A percentile compares a stretch with the other conserved stretches of the same genome.
These are phyloP conservation scores for Pachycephala philippinensis DNA, from an alignment of 2,113 vertebrate genomes.

Conservation along the genomic window DNA sequence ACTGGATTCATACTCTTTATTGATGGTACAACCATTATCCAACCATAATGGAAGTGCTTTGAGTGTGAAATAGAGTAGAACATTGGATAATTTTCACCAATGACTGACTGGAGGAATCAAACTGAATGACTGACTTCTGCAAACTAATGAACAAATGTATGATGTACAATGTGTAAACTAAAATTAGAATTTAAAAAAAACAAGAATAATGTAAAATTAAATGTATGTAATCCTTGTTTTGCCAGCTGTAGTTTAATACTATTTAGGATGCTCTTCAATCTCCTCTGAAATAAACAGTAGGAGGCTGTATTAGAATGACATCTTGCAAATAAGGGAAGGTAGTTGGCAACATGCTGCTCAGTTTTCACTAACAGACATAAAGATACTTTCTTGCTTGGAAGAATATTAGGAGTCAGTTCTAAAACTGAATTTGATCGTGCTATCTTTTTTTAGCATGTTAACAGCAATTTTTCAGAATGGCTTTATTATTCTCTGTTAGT, in stretches of 20 bases:
- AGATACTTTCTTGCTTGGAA: not conserved
- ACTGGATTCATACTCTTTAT: constrained; percentile 59
- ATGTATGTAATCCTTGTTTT: not conserved
- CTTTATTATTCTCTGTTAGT: not conserved
- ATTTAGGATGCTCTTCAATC: not conserved
- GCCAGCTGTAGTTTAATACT: not conserved
- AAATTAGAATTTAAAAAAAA: not conserved
- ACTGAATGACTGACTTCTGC: not conserved
- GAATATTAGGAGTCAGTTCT: not conserved
- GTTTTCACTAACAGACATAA: not conserved
- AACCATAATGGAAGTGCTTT: constrained; percentile 69
- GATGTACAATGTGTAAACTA: not conserved
- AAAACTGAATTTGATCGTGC: not conserved
- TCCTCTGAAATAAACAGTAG: not conserved
- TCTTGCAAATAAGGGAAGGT: not conserved
- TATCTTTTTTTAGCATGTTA: not conserved
- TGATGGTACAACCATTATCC: constrained; percentile 62
- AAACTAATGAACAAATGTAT: not conserved
- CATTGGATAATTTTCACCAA: constrained; percentile 47
- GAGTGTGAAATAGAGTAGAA: constrained; percentile 65
- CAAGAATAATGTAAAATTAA: not conserved
- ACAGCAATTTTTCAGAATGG: not conserved
- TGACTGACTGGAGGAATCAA: not conserved
- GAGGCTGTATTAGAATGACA: not conserved
- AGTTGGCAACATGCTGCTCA: not conserved